Base-by-base conservation (phyloP, 2,888 invertebrate genomes). In the Aphodius sticticus region DNA sequence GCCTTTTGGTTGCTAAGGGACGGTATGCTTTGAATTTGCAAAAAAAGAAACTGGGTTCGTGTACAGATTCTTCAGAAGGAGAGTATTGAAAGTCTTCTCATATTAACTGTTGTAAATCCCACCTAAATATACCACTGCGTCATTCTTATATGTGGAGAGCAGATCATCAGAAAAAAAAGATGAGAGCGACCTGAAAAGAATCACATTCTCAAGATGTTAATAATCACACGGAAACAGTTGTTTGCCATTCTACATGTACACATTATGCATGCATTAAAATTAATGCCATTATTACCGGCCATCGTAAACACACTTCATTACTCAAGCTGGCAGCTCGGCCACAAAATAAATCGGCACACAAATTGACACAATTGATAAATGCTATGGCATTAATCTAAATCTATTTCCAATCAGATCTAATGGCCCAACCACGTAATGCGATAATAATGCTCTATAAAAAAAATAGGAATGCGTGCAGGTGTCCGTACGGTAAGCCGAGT, bases 331-430 rank as follows among this genome's bases (percentile, higher is more conserved):
- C 53, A 53, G 6, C 12, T 12, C 9, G 53, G 53, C 53, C 53
- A 53, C 53, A 53, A 53, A 53, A 53, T 53, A 53, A 53, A 53
- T 53, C 53, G 53, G 53, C 53, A 53, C 53, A 53, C 53, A 53
- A 53, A 53, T 53, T 53, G 53, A 53, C 53, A 53, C 53, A 53
- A 53, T 53, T 53, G 53, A 53, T 53, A 53, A 53, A 53, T 53
- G 53, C 53, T 5, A 53, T 12, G 53, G 53, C 12, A 53, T 53
- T 53, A 53, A 53, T 53, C 53, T 53, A 53, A 53, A 53, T 53
- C 53, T 53, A 53, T 53, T 53, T 53, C 53, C 53, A 53, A 53
- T 53, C 53, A 53, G 53, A 53, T 53, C 53, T 53, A 53, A 53
- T 53, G 53, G 53, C 12, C 53, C 53, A 53, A 53, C 53, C 53